Base-by-base conservation (phyloP, 2,113 vertebrate genomes). In the Rhinolophus ferrumequinum region DNA sequence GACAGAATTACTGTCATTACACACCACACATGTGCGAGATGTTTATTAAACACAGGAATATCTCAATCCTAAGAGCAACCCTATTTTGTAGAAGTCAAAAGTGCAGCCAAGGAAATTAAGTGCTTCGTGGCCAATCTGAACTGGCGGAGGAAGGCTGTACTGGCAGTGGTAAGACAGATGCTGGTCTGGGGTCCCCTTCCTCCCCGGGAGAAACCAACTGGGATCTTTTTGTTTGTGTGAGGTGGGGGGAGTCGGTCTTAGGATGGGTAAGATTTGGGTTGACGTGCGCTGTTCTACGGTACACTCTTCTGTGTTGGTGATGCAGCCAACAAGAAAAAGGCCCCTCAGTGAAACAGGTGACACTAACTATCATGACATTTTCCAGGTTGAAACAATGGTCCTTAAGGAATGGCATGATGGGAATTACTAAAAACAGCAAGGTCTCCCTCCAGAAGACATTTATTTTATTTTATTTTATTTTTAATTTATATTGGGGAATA, bases 211-310 rank as follows among this genome's bases (percentile, higher is more conserved):
- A 64, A 77, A 50, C 9, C 54, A 81, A 83, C 15, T 0, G 0
- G 41, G 11, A 8, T 38, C 2, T 62, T 95, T 41, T 66, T 8
- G 15, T 64, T 11, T 6, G n/a, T 3, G 47, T 3, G 33, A 9
- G 19, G 35, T 28, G 58, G 2, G 26, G 38, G 9, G 66, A 10
- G 1, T 3, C 47, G 26, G 22, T 14, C 16, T 50, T 21, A 7
- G 84, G 35, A 72, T 8, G 50, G n/a, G 7, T 54, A 19, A 24
- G 58, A 33, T 35, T 16, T 3, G 22, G 30, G 41, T 19, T 62
- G 19, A 3, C 7, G 0, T 7, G n/a, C 24, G n/a, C 28, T 30
- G 58, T n/a, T 15, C 38, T 44, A 0, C 35, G 12, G 26, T 18
- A 13, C 26, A 44, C 12, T 19, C 62, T 79, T 70, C 44, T 35